Conservation (phyloP, 2,888 invertebrate species). For the Charanyca ferruginea region DNA sequence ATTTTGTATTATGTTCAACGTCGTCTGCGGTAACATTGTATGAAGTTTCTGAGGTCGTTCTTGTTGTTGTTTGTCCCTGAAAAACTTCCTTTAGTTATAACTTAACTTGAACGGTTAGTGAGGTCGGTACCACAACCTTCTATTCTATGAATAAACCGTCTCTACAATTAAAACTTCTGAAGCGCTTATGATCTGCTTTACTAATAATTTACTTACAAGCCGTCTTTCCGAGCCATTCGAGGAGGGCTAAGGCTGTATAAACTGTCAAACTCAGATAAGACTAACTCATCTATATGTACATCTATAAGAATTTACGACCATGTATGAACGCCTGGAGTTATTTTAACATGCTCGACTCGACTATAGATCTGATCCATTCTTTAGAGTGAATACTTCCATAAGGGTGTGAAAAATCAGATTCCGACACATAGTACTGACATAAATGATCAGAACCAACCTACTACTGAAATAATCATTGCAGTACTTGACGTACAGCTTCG, state of each 20-base stretch:
- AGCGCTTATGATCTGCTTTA: background rate
- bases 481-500: slow-evolving; percentile 43
- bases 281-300: slow-evolving; percentile 13
- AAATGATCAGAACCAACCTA: slow-evolving; percentile 34
- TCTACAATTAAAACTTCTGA: background rate
- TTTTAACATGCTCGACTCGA: slow-evolving; percentile 25
- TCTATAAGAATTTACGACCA: slow-evolving; percentile 34
- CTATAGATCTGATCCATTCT: too few species aligned
- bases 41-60: slow-evolving; percentile 36
- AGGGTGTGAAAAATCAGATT: slow-evolving; percentile 4
- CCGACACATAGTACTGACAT: slow-evolving; percentile 1
- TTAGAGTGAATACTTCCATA: background rate
- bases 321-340: slow-evolving; percentile 29
- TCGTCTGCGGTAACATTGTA: slow-evolving; percentile 13
- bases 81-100: slow-evolving; percentile 39
- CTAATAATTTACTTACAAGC: slow-evolving; percentile 3
- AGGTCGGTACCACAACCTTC: background rate
- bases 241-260: slow-evolving; percentile 28
- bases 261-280: slow-evolving; percentile 54
- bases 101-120: slow-evolving; percentile 5
- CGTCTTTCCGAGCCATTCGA: slow-evolving; percentile 11
- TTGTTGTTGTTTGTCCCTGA: slow-evolving; percentile 50
- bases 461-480: slow-evolving; percentile 47
- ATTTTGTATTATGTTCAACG: background rate
- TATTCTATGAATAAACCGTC: background rate